Conservation (phyloP, 2,888 invertebrate species). For the Acrobasis suavella region DNA sequence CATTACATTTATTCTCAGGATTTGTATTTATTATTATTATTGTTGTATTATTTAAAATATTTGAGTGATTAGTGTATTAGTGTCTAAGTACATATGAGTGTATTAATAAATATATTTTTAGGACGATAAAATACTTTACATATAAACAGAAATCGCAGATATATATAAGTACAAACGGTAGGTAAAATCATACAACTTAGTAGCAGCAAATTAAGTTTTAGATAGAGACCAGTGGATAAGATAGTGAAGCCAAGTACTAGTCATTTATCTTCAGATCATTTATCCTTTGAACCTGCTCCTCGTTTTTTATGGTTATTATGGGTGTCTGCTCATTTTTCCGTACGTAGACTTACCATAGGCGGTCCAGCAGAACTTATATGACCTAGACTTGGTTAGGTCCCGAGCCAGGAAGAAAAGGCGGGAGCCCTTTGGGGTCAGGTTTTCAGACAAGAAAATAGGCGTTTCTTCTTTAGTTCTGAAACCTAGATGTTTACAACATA, state of each 20-base stretch:
- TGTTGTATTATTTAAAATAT: too few relatives aligned
- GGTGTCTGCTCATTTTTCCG: neutral
- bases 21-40: neutral
- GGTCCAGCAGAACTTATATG: neutral
- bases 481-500: too few relatives aligned
- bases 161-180: neutral
- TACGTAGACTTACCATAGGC: neutral
- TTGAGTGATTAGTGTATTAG: too few relatives aligned
- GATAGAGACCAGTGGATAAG: neutral
- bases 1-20: too few relatives aligned
- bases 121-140: too few relatives aligned
- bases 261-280: neutral
- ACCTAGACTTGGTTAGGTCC: too few relatives aligned
- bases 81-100: too few relatives aligned
- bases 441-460: too few relatives aligned
- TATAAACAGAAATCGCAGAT: neutral
- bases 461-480: too few relatives aligned
- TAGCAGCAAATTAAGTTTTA: neutral
- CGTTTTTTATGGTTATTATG: neutral
- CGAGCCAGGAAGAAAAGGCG: too few relatives aligned
- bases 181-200: neutral
- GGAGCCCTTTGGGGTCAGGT: too few relatives aligned
- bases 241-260: neutral
- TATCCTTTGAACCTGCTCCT: neutral
- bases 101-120: too few relatives aligned